phyloP scores from a whole-genome alignment of 2,797 vertebrate species.

The Platalea minor region DNA sequence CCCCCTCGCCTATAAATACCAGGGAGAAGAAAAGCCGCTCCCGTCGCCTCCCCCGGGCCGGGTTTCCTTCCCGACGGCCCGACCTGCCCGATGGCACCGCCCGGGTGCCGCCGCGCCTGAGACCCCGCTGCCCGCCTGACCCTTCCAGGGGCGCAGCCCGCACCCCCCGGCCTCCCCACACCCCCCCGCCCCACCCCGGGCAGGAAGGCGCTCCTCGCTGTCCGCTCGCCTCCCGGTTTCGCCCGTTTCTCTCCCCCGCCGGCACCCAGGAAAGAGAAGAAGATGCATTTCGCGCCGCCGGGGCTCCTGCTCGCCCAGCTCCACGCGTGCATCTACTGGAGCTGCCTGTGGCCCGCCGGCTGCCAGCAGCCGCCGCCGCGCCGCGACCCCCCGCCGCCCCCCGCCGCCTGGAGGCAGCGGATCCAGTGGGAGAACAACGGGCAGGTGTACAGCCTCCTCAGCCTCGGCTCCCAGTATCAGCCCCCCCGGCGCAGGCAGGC shows the following conservation, averaged over 20 bases:
- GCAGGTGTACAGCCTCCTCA: conserved; percentile 84
- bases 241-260: neutral
- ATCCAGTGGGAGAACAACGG: conserved; percentile 90
- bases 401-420: conserved; percentile 81
- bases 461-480: conserved; percentile 82
- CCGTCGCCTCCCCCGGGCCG: neutral
- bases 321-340: conserved; percentile 74
- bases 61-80: neutral
- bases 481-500: conserved; percentile 77
- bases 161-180: neutral
- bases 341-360: conserved; percentile 74
- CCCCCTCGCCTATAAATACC: conserved; percentile 24
- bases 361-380: conserved; percentile 72
- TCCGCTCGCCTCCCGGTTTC: neutral
- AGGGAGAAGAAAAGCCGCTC: conserved; percentile 37
- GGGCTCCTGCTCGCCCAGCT: conserved; percentile 68
- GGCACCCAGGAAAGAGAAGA: neutral
- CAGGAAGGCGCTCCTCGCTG: neutral
- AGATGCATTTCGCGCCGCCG: conserved; percentile 50
- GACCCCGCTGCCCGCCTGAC: neutral
- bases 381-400: conserved; percentile 60
- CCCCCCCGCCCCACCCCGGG: neutral
- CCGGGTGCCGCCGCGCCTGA: neutral
- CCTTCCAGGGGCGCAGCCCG: neutral
- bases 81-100: neutral